These are phyloP conservation scores for Bucco capensis DNA, from an alignment of 2,113 vertebrate species.

Conservation along the genomic window DNA sequence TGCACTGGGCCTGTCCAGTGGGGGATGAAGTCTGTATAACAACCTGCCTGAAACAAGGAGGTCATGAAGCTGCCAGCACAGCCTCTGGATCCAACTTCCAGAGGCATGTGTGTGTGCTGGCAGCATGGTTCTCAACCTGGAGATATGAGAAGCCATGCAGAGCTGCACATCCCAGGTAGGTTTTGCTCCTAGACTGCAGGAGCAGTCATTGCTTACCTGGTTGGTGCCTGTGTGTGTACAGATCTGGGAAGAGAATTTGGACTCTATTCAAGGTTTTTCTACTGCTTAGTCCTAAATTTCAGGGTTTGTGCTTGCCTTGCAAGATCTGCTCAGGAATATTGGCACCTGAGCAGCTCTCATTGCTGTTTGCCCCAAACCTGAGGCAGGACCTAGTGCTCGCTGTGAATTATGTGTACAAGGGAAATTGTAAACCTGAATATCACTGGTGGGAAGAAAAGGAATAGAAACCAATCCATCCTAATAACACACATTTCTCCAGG, in stretches of 20 bases:
- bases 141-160: background rate
- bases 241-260: background rate
- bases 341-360: background rate
- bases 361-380: background rate
- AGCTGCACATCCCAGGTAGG: rapidly evolving
- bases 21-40: background rate
- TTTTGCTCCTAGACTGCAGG: background rate
- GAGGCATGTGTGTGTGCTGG: rapidly evolving
- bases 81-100: rapidly evolving
- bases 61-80: background rate
- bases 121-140: rapidly evolving
- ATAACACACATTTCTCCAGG: rapidly evolving
- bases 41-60: background rate
- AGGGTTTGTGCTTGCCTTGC: background rate
- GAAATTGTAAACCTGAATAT: rapidly evolving
- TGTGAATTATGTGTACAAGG: background rate
- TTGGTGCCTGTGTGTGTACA: background rate
- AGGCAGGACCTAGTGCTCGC: background rate
- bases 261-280: background rate
- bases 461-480: background rate
- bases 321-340: background rate
- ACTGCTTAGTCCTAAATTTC: background rate
- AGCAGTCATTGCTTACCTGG: rapidly evolving
- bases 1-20: background rate
- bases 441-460: background rate